A percentile compares a stretch with the other conserved stretches of the same genome.
Evolutionary conservation across 2,797 vertebrate genomes (phyloP).

Genomic region (Labeo calbasu): DNA sequence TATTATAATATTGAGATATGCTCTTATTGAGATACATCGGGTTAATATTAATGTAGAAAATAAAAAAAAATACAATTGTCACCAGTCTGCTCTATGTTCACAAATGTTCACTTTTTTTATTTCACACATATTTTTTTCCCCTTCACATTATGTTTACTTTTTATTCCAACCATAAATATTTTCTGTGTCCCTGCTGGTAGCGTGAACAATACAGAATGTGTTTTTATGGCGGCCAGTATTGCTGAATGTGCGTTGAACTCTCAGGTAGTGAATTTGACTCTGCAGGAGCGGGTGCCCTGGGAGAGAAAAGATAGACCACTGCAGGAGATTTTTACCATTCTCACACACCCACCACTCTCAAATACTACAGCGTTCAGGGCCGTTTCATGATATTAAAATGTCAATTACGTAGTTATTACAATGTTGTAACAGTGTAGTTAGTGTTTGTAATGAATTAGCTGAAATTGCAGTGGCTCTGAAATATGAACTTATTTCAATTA

Average conservation of each 20-base stretch:
- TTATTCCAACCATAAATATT: conserved; percentile 43
- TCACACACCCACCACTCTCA: background rate
- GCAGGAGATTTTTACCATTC: conserved; percentile 31
- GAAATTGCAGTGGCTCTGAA: conserved; percentile 8
- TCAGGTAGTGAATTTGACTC: conserved; percentile 31
- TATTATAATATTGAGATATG: background rate
- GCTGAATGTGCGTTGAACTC: conserved; percentile 50
- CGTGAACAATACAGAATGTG: conserved; percentile 31
- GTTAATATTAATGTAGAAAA: background rate
- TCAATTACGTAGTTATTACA: conserved; percentile 32
- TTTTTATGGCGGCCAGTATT: conserved; percentile 35
- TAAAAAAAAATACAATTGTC: background rate
- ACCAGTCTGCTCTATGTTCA: background rate
- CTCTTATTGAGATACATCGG: background rate
- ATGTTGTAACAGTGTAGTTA: conserved; percentile 35
- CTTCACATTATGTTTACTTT: conserved; percentile 15
- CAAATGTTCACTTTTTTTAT: background rate
- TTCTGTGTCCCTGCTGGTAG: conserved; percentile 28
- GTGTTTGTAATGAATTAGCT: background rate
- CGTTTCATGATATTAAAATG: background rate
- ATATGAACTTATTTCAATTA: conserved; percentile 33
- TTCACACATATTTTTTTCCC: conserved; percentile 1
- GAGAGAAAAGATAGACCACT: conserved; percentile 38
- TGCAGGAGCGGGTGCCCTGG: conserved; percentile 20
- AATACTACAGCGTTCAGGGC: background rate